Base-by-base conservation (phyloP, 2,113 vertebrate genomes). In the Atractosteus spatula region DNA sequence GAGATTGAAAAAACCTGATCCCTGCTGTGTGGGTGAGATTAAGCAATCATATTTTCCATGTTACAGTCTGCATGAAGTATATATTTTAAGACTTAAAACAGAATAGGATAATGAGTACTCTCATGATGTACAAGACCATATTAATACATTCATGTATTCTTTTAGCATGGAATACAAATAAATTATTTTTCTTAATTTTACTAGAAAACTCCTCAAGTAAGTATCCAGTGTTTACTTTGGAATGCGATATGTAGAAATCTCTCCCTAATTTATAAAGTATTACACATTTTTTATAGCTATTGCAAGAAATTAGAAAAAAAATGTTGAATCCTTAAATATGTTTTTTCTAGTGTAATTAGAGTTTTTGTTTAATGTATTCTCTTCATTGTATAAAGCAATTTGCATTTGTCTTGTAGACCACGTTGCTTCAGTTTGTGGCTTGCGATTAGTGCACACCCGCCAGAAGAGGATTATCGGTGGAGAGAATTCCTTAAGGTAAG, bases 381-480 rank as follows among this genome's bases (percentile, higher is more conserved):
- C 29, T 29, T 1, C 29, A 29, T 29, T 1, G 47, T 51, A 10
- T 51, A 51, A 51, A 7, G 47, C 10, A 10, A 7, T 10, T 51
- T 5, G 5, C 47, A 10, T 10, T 10, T 86, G 77, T 84, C 76
- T 68, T 84, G 82, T 87, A 98, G 97, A 92, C 83, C 79, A 89
- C 66, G 86, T 87, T 45, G 81, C 84, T 62, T 89, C 91, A 62
- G 89, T 93, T 71, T 99, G 97, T 75, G 97, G 97, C 74, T 6
- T 96, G 83, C 91, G 95, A 73, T 88, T 94, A 71, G 76, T 94
- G 66, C 95, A 95, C 76, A 92, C 88, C 72, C 94, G 97, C 65
- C 95, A 96, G 81, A 97, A 98, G 67, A 87, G 97, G 78, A 97
- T 99, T 83, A 94, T 98, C 74, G 97, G 97, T 72, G 97, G 97